Conservation (phyloP, 2,113 vertebrate genomes). For the Lota lota region DNA sequence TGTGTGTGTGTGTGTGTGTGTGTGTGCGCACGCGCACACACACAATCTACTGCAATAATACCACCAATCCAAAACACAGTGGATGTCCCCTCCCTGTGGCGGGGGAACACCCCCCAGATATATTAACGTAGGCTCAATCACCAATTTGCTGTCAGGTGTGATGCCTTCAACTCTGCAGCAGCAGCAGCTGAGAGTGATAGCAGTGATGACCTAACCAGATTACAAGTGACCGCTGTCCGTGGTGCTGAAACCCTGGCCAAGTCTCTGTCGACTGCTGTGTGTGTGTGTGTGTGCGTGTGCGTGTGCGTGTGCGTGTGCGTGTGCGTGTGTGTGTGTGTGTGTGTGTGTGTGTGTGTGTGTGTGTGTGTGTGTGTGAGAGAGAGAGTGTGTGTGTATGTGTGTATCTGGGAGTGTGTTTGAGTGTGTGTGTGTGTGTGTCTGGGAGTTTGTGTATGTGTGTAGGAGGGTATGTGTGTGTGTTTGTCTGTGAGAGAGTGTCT, state of each 20-base stretch:
- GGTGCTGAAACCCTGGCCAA: not conserved
- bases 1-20: no score
- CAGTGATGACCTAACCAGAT: not conserved
- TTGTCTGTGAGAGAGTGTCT: not conserved
- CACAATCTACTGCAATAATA: not conserved
- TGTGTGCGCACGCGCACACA: no score
- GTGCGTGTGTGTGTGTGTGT: slow-evolving; percentile 16
- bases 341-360: slow-evolving; percentile 11
- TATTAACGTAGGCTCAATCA: not conserved
- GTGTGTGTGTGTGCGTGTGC: not conserved
- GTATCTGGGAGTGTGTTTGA: not conserved
- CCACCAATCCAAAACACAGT: no score
- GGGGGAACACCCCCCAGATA: no score
- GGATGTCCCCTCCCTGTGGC: no score
- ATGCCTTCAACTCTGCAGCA: not conserved
- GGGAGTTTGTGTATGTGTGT: slow-evolving; percentile 28
- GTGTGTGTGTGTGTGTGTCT: slow-evolving; percentile 6
- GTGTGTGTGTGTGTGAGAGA: slow-evolving; percentile 8
- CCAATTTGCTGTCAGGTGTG: not conserved
- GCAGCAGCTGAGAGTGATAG: not conserved
- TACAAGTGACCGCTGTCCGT: not conserved
- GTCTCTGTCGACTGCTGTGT: not conserved
- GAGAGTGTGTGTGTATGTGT: slow-evolving; percentile 12
- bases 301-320: slow-evolving; percentile 14
- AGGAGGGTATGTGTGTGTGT: slow-evolving; percentile 17